Base-by-base conservation (phyloP, 2,113 vertebrate genomes). In the Canis aureus region DNA sequence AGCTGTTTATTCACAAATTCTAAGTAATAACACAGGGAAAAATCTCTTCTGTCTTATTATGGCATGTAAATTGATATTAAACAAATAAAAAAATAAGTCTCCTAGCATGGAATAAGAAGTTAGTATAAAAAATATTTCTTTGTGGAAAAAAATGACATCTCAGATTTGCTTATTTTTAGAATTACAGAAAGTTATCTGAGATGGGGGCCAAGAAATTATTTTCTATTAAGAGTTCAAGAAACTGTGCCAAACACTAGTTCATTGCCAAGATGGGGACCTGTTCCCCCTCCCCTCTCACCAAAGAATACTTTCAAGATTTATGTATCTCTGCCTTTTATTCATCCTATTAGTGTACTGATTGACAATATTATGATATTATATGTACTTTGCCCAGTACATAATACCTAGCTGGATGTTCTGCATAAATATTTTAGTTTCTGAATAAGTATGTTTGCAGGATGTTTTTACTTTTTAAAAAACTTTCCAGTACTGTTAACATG, bases 91-190 rank as follows among this genome's bases (percentile, higher is more conserved):
- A 62, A 60, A 51, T 7, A 88, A 66, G 15, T 78, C 29, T 38
- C 29, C 32, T 74, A 59, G 5, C 8, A 38, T 79, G 55, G 20
- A 32, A 20, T 66, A 87, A 76, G 43, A 69, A 69, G 9, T 88
- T 87, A 83, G 19, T 7, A 22, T 15, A 64, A 43, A 91, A 97
- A 78, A 93, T 5, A 91, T 60, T 80, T 82, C 11, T 79, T 89
- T 92, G 16, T 89, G 43, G 43, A 43, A 85, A 83, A 25, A 84
- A 85, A 82, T 89, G 57, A 57, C 1, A 64, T 73, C 38, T 60
- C 2, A 51, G 27, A 71, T 90, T 71, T 91, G 19, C 23, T 88
- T 20, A n/a, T 66, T 69, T 93, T 87, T 83, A 91, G 55, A 88
- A 88, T 73, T 78, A 87, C 38, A 29, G 13, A 35, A 71, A 17